Percentiles rank a stretch among this genome's conserved stretches.
Evolutionary conservation across 2,797 vertebrate genomes (phyloP).

Genomic region (Rhabdophis nuchalis): DNA sequence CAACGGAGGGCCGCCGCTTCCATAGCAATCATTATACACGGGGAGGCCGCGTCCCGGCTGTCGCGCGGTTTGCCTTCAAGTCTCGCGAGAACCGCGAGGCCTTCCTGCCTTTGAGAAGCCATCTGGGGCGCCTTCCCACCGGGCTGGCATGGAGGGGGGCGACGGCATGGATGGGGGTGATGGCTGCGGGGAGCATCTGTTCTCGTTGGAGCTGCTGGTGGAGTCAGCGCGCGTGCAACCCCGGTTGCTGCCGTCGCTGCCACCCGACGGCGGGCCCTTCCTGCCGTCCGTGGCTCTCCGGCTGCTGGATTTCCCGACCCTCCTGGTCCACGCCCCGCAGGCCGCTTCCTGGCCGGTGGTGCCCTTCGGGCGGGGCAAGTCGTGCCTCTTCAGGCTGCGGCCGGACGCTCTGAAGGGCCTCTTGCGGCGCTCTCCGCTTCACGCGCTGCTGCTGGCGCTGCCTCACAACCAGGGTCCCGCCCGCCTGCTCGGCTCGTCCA

Average conservation of each 20-base stretch:
- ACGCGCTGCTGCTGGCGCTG: slow-evolving; percentile 74
- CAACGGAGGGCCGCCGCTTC: background rate
- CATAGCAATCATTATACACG: background rate
- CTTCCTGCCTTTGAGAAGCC: background rate
- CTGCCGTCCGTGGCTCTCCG: slow-evolving; percentile 74
- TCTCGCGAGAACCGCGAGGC: slow-evolving; percentile 61
- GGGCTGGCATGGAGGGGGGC: slow-evolving; percentile 17
- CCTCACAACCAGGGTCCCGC: slow-evolving; percentile 63
- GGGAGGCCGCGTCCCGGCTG: no score
- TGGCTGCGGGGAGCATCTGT: slow-evolving; percentile 59
- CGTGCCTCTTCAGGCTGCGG: slow-evolving; percentile 81
- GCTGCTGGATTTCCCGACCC: slow-evolving; percentile 82
- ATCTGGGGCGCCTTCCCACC: background rate
- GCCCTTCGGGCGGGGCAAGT: slow-evolving; percentile 84
- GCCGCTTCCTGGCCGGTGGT: slow-evolving; percentile 12
- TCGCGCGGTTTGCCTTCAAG: background rate
- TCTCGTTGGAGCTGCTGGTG: slow-evolving; percentile 81
- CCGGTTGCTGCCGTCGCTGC: slow-evolving; percentile 11
- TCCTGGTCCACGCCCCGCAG: slow-evolving; percentile 64
- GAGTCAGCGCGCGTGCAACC: slow-evolving; percentile 69
- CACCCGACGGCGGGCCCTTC: background rate
- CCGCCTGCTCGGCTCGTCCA: slow-evolving; percentile 74
- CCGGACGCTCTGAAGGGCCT: slow-evolving; percentile 66
- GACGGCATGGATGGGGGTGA: slow-evolving; percentile 15
- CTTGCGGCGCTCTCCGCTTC: slow-evolving; percentile 72